phyloP scores from a whole-genome alignment of 2,888 invertebrate genomes.

The Drosophila aldrichi region DNA sequence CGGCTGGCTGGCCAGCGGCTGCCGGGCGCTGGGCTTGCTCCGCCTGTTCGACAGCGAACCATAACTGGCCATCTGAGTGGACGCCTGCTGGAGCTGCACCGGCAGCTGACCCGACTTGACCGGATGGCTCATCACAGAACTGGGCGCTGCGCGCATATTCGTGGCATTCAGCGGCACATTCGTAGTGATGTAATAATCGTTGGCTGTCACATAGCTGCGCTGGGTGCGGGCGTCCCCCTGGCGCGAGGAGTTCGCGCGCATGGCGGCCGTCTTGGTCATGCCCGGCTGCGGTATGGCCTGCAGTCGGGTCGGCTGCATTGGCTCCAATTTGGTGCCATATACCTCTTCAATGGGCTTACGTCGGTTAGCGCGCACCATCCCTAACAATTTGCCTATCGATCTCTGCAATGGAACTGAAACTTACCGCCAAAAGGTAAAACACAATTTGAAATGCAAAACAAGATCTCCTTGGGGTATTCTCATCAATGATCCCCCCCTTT shows the following conservation, averaged over 20 bases:
- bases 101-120: constrained; percentile 30
- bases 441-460: constrained; percentile 25
- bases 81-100: constrained; percentile 14
- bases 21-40: constrained; percentile 47
- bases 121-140: constrained; percentile 9
- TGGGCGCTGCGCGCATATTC: constrained; percentile 43
- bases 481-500: constrained; percentile 21
- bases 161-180: constrained; percentile 59
- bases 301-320: constrained; percentile 50
- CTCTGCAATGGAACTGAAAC: constrained; percentile 12
- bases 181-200: constrained; percentile 70
- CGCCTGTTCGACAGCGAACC: constrained; percentile 49
- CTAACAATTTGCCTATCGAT: constrained; percentile 3
- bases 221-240: constrained; percentile 58
- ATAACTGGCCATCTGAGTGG: constrained; percentile 37
- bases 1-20: constrained; percentile 16
- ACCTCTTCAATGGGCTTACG: constrained; percentile 82
- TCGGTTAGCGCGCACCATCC: constrained; percentile 79
- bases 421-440: constrained; percentile 30
- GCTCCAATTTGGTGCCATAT: constrained; percentile 74
- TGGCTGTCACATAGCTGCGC: constrained; percentile 66
- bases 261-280: constrained; percentile 54
- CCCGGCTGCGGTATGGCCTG: constrained; percentile 42
- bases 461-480: constrained; percentile 7
- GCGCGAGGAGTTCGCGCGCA: constrained; percentile 55